Conservation (phyloP, 2,888 invertebrate genomes). For the Camponotus fellah region DNA sequence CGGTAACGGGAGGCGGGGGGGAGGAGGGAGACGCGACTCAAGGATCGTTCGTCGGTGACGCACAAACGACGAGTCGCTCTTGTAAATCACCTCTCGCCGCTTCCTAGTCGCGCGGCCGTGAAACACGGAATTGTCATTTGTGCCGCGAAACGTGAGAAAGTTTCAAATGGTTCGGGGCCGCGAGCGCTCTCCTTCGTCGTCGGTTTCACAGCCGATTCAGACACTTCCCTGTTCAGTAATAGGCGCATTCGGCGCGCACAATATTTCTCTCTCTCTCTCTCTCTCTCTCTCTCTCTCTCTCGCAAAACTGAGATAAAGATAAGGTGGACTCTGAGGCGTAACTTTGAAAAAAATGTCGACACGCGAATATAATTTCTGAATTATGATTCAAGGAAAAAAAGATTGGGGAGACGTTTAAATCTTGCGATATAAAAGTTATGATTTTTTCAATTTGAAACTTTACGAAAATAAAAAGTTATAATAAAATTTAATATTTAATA, state of each 20-base stretch:
- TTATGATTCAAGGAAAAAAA: neutral
- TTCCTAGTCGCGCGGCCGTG: conserved; percentile 57
- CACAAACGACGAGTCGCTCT: conserved; percentile 43
- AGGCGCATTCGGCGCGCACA: neutral
- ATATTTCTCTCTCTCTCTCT: neutral
- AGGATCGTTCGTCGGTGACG: conserved; percentile 47
- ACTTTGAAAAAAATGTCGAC: neutral
- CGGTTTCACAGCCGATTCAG: conserved; percentile 34
- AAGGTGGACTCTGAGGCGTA: neutral
- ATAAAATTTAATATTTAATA: no score
- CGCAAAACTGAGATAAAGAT: neutral
- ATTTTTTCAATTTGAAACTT: neutral
- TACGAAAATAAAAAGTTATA: neutral
- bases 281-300: no score
- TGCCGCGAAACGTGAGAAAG: conserved; percentile 72
- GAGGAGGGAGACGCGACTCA: neutral
- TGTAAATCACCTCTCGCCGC: conserved; percentile 54
- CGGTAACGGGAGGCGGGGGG: neutral
- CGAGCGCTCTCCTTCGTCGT: neutral
- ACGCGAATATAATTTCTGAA: neutral
- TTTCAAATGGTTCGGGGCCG: conserved; percentile 65
- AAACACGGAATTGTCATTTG: conserved; percentile 76
- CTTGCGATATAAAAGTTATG: neutral
- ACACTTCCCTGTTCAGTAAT: conserved; percentile 22
- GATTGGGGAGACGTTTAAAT: neutral